Conservation (phyloP, 2,888 invertebrate genomes). For the Galeruca laticollis region DNA sequence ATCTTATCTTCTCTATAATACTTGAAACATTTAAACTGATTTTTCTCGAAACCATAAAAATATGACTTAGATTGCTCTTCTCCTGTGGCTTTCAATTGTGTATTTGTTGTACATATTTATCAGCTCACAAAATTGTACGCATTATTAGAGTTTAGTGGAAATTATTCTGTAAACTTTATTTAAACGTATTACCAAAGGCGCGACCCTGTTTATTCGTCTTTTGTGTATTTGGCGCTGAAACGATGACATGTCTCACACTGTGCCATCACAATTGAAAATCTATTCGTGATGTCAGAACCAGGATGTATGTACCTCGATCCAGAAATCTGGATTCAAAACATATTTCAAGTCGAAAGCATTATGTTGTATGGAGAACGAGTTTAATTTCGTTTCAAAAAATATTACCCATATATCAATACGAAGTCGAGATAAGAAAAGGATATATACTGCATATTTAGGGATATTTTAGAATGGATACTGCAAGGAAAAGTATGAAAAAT, state of each 20-base stretch:
- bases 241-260: slow-evolving; percentile 10
- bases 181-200: no score
- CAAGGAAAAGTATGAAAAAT: neutral
- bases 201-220: neutral
- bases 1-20: no score
- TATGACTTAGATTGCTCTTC: no score
- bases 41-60: no score
- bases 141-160: no score
- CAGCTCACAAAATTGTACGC: no score
- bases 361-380: neutral
- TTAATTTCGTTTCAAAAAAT: slow-evolving; percentile 8
- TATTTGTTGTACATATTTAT: no score
- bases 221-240: neutral
- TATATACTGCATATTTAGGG: neutral
- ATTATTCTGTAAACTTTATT: no score
- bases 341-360: slow-evolving; percentile 12
- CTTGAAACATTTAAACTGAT: no score
- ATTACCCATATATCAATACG: slow-evolving; percentile 10
- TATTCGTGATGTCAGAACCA: slow-evolving; percentile 18
- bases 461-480: neutral
- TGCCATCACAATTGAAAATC: slow-evolving; percentile 19
- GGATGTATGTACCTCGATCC: slow-evolving; percentile 10
- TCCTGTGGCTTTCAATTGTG: no score
- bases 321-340: slow-evolving; percentile 13
- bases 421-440: neutral